Base-by-base conservation (phyloP, 2,113 vertebrate genomes). In the Phylloscopus whistleri region DNA sequence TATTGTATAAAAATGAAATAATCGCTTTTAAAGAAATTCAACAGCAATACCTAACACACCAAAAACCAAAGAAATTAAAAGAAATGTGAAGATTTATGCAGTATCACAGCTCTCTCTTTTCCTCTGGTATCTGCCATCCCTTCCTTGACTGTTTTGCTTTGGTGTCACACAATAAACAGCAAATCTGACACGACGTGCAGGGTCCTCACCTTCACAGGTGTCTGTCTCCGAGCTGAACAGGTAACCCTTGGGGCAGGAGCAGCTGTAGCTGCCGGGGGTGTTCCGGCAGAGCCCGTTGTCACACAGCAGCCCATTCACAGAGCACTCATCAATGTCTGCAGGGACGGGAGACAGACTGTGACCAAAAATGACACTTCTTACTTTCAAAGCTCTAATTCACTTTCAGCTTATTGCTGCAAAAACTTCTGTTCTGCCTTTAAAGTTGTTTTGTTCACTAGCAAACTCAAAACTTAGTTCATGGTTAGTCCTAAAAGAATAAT, bases 271-370 rank as follows among this genome's bases (percentile, higher is more conserved):
- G 53, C 98, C 98, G 19, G 97, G 98, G 58, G 87, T 96, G 80
- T 98, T 98, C 59, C 96, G 77, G 81, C 98, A 98, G 17, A 98
- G 91, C 9, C 98, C 98, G 1, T 98, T 98, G 81, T 98, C 98
- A 64, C 98, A 98, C n/a, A 98, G 96, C 39, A 98, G 90, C 43
- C 97, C 78, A 2, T 98, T 98, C 80, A 98, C 49, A 27, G 97
- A 91, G 83, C 98, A 98, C 95, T 98, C 98, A 64, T 98, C 98
- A 8, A 98, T 68, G 49, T 98, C 98, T 98, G 95, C 48, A 91
- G 60, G 73, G 88, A 63, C 16, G 81, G 21, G 76, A 66, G 17
- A 20, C 23, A 79, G 1, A 81, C 2, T 17, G 1, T 64, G 6
- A 33, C 13, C 72, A 51, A 58, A 70, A 53, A 8, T 1, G 8